phyloP scores from a whole-genome alignment of 2,113 vertebrate species.

The Stegostoma tigrinum region DNA sequence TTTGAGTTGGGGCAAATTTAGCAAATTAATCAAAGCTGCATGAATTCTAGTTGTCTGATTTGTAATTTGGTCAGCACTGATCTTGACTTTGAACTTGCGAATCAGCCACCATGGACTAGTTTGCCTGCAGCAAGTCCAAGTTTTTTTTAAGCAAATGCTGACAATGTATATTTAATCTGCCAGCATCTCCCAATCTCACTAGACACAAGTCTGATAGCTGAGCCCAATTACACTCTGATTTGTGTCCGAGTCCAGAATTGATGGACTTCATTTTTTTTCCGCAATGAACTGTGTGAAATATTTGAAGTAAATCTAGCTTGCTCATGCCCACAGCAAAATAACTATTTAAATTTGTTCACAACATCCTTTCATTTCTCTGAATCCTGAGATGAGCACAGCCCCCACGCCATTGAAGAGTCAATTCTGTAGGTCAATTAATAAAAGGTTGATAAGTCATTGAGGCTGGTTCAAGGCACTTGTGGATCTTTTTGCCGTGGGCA shows the following conservation, averaged over 20 bases:
- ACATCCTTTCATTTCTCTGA: neutral
- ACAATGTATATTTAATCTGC: neutral
- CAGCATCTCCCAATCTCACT: neutral
- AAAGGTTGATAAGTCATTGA: neutral
- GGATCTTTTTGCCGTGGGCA: neutral
- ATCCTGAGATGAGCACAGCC: neutral
- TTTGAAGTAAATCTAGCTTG: neutral
- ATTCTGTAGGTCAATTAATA: neutral
- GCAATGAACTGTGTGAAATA: neutral
- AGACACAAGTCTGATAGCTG: neutral
- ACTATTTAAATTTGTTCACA: neutral
- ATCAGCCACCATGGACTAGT: neutral
- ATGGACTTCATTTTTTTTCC: neutral
- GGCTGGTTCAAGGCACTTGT: neutral
- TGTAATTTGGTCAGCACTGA: neutral
- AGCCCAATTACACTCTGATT: neutral
- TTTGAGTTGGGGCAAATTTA: neutral
- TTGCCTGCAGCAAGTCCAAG: neutral
- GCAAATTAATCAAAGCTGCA: neutral
- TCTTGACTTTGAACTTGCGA: neutral
- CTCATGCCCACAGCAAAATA: neutral
- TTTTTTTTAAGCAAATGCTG: neutral
- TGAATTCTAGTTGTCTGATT: neutral
- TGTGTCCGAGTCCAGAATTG: neutral
- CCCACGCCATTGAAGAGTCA: neutral